Base-by-base conservation (phyloP, 1,140 invertebrate species). In the Maniola jurtina region DNA sequence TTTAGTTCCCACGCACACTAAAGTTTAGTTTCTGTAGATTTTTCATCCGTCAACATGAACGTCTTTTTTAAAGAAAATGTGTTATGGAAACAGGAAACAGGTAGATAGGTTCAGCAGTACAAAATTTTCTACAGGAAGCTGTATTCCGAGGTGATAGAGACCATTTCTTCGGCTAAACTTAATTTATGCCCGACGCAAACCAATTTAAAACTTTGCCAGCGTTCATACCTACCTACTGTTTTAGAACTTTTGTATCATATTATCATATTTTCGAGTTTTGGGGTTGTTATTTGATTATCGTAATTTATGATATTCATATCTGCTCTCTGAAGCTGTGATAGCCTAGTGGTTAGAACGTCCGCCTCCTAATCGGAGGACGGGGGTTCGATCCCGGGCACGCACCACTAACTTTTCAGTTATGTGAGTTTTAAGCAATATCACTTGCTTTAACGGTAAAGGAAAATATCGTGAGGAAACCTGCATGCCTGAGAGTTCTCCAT, bases 301-400 rank as follows among this genome's bases (percentile, higher is more conserved):
- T 47, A 57, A 47, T 64, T 64, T 57, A 57, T 54, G 57, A 10
- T 52, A 48, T 9, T 0, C 8, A 15, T 33, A 48, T 6, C 16
- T 25, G 8, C 5, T 42, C 40, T 42, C 40, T n/a, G n/a, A n/a
- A n/a, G n/a, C n/a, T n/a, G n/a, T n/a, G n/a, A n/a, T n/a, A n/a
- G n/a, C n/a, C n/a, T n/a, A n/a, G n/a, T n/a, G n/a, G n/a, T n/a
- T n/a, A n/a, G n/a, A n/a, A n/a, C n/a, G n/a, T n/a, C n/a, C n/a
- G n/a, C n/a, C n/a, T n/a, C n/a, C n/a, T n/a, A n/a, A n/a, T n/a
- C n/a, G n/a, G n/a, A n/a, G n/a, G n/a, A n/a, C n/a, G n/a, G n/a
- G n/a, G n/a, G n/a, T n/a, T n/a, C n/a, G n/a, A n/a, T n/a, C n/a
- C n/a, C n/a, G n/a, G n/a, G n/a, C n/a, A n/a, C n/a, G n/a, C n/a